Base-by-base conservation (phyloP, 1,140 invertebrate species). In the Chionoecetes opilio region DNA sequence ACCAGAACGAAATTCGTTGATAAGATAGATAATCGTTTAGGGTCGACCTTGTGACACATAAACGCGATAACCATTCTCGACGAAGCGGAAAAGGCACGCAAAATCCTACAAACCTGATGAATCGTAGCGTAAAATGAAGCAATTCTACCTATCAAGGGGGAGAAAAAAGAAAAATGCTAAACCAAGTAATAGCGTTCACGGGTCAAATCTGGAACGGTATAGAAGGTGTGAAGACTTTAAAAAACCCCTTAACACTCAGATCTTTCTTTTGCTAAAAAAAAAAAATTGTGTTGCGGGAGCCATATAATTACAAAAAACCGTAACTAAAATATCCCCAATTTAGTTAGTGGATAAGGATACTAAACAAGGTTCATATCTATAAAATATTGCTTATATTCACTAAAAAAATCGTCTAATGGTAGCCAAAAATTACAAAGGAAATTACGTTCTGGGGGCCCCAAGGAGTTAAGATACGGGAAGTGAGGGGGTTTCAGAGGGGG, bases 11-110 rank as follows among this genome's bases (percentile, higher is more conserved):
- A 75, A 21, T n/a, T 75, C 46, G n/a, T 5, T 75, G n/a, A 75
- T 75, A 21, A 75, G 63, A n/a, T n/a, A 75, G 63, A 75, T 75
- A 75, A 75, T 75, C 63, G 3, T n/a, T n/a, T 17, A 75, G 63
- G n/a, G n/a, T 75, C 63, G 63, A 11, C 63, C 21, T 75, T 8
- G 21, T 75, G 63, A n/a, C 6, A 2, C 63, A 2, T 26, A n/a
- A 5, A 26, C 21, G 63, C n/a, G 63, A n/a, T n/a, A n/a, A 75
- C n/a, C 63, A 75, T n/a, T n/a, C 63, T n/a, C n/a, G 63, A 75
- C n/a, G 63, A 75, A 75, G 63, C 63, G 63, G 63, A 75, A 75
- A 75, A 75, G 26, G 26, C n/a, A 75, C n/a, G n/a, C 63, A 75
- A 26, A 75, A n/a, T 75, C 63, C 63, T 5, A n/a, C 63, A n/a